Conservation (phyloP, 2,113 vertebrate species). For the Mobula birostris region DNA sequence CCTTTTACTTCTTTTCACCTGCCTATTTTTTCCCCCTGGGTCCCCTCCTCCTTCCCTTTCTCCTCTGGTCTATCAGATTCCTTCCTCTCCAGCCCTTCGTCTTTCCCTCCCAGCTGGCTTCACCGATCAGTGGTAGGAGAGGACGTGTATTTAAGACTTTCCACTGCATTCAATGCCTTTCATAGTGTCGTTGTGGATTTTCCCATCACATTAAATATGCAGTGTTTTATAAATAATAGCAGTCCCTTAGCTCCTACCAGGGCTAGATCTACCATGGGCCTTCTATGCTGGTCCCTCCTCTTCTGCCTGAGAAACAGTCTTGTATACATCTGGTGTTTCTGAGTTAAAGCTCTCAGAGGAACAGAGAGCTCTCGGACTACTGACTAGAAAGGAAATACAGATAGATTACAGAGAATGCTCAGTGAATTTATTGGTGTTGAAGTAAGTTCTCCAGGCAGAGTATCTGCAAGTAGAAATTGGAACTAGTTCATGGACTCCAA, state of each 20-base stretch:
- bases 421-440: neutral
- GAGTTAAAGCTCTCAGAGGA: neutral
- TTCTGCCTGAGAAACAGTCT: neutral
- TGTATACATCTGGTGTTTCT: constrained; percentile 1
- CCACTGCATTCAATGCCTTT: neutral
- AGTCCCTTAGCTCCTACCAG: neutral
- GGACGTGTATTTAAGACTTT: neutral
- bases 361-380: neutral
- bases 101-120: no score
- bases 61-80: no score
- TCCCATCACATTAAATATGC: neutral
- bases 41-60: no score
- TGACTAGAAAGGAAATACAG: neutral
- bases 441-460: neutral
- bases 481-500: neutral
- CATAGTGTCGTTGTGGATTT: neutral
- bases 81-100: no score
- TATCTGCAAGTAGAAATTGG: neutral
- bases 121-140: neutral
- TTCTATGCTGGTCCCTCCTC: neutral
- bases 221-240: neutral
- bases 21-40: no score
- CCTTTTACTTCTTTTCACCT: no score
- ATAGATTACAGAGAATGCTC: neutral
- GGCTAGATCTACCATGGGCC: neutral